These are phyloP conservation scores for Cydia pomonella DNA, from an alignment of 1,140 invertebrate species.

Conservation along the genomic window DNA sequence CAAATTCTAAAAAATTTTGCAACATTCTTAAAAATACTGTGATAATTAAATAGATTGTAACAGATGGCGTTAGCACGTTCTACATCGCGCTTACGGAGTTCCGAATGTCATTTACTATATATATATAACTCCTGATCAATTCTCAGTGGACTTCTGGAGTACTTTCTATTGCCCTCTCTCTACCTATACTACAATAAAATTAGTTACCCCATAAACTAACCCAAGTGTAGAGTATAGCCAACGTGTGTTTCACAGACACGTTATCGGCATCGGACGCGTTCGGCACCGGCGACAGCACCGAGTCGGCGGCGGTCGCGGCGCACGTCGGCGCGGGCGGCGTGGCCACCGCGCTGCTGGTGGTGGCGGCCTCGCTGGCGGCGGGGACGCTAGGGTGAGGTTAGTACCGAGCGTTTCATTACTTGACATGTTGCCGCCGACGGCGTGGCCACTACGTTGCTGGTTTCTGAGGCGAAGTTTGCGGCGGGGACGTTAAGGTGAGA, in stretches of 20 bases:
- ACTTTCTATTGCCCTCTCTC: no score
- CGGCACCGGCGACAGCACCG: conserved; percentile 41
- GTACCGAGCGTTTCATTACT: conserved; percentile 37
- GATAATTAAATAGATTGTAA: no score
- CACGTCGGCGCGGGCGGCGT: conserved; percentile 66
- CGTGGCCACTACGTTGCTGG: conserved; percentile 66
- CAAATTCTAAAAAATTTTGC: no score
- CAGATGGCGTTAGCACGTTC: no score
- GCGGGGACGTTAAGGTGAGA: conserved; percentile 78
- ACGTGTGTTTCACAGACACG: conserved; percentile 60
- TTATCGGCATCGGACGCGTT: conserved; percentile 68
- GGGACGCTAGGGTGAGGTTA: conserved; percentile 77
- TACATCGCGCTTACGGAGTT: no score
- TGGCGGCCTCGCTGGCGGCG: conserved; percentile 66
- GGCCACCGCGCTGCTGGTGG: conserved; percentile 64
- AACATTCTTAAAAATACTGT: no score
- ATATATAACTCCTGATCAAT: no score
- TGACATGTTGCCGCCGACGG: conserved; percentile 65
- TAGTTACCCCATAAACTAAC: no score
- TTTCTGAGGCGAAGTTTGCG: conserved; percentile 62
- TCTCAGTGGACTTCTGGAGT: no score
- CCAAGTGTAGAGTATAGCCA: conserved; percentile 38
- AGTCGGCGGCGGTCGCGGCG: conserved; percentile 55
- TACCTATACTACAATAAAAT: no score
- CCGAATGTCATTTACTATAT: no score